Base-by-base conservation (phyloP, 2,113 vertebrate genomes). In the Sarotherodon lohbergeri region DNA sequence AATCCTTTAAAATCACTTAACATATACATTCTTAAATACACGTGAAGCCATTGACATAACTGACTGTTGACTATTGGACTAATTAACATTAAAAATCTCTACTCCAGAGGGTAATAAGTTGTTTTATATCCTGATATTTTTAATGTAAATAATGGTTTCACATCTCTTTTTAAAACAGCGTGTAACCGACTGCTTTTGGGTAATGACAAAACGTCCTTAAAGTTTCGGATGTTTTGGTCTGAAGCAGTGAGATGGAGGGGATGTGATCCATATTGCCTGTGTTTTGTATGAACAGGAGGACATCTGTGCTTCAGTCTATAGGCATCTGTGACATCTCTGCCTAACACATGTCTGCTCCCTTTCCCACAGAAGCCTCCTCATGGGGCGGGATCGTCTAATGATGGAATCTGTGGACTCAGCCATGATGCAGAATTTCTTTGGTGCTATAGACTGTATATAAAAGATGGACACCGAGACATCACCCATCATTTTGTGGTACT, bases 321-420 rank as follows among this genome's bases (percentile, higher is more conserved):
- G 81, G 50, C 86, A 86, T 90, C 91, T 87, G 63, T 55, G 43
- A 36, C 85, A 88, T 82, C 91, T 93, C 92, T 93, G 93, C 85
- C 91, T 50, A 78, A 63, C 93, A 90, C 91, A 95, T 92, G 92
- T 52, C 90, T 63, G 34, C 14, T 79, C 19, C 85, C 86, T 82
- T 82, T 88, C 88, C 78, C 87, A 34, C 79, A n/a, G 83, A 76
- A 87, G 36, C 73, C 8, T 56, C 86, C 71, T 41, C 7, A 55
- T 0, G 29, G 48, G 57, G 19, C 9, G 6, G 39, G 55, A 82
- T 48, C 50, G 3, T 54, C 63, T 46, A 43, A 54, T 16, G 5
- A 73, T 46, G 36, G 59, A 80, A 71, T 34, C 71, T 83, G 39
- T 87, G 68, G 13, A 80, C 16, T 2, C 68, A 19, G 87, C 9